Base-by-base conservation (phyloP, 2,797 vertebrate species). In the Xenops minutus region DNA sequence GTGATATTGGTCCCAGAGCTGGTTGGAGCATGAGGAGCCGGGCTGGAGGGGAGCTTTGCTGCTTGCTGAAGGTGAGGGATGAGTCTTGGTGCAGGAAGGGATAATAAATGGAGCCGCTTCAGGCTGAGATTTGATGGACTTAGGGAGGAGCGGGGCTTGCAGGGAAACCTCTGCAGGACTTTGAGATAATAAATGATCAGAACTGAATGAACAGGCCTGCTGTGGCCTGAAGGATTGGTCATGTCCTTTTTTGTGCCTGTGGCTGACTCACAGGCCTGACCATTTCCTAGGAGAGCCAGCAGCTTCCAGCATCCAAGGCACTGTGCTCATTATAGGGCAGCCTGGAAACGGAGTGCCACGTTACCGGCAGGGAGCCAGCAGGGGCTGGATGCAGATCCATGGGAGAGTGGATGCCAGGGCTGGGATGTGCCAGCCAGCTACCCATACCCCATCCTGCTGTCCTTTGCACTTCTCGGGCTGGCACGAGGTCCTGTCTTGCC, bases 391-490 rank as follows among this genome's bases (percentile, higher is more conserved):
- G 72, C 56, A 13, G 32, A 55, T 48, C 84, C 49, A 10, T 19
- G 46, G 8, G 9, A 43, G 10, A 74, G 29, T 10, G 20, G 58
- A 32, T 92, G 86, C 80, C 85, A 73, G 69, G 66, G 66, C 58
- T 71, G 76, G 43, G 36, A 43, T 30, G 62, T 92, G 89, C 76
- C 79, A 78, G 68, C 1, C 1, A 66, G 56, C 3, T 0, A 43
- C 79, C 79, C 32, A 1, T 41, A 44, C 16, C n/a, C 21, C 72
- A 95, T 61, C 56, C 75, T 89, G 59, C 77, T 52, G 74, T 82
- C 71, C 86, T 93, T 74, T 88, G 86, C 44, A 15, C 71, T 84
- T 74, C 39, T 82, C 19, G 54, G 37, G 20, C 61, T 89, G 85
- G 29, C 85, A 39, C 0, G 0, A 71, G 68, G 44, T 88, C 4